Evolutionary conservation across 1,140 invertebrate genomes (phyloP).

Genomic region (Dryas iulia): DNA sequence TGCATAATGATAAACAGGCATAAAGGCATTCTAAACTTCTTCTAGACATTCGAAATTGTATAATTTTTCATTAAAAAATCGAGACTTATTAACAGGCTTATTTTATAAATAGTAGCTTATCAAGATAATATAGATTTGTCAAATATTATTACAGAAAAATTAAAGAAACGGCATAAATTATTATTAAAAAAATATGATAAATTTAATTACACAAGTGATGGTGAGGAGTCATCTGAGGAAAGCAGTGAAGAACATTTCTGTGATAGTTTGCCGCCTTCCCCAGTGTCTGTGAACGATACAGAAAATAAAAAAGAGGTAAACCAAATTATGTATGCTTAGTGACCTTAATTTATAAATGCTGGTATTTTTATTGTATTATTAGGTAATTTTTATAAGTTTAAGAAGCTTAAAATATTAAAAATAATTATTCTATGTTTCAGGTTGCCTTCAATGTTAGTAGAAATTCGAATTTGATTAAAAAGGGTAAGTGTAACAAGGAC

Average conservation of each 20-base stretch:
- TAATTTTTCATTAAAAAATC: no score
- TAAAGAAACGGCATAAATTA: constrained; percentile 33
- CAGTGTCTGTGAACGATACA: constrained; percentile 11
- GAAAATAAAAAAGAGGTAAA: constrained; percentile 29
- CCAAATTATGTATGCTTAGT: no score
- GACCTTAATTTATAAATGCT: no score
- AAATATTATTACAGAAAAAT: constrained; percentile 50
- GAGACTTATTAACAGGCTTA: no score
- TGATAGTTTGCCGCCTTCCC: constrained; percentile 33
- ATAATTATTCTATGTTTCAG: constrained; percentile 4
- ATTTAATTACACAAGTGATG: constrained; percentile 20
- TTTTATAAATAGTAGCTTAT: no score
- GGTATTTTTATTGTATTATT: no score
- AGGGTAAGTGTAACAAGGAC: constrained; percentile 9
- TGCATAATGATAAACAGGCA: no score
- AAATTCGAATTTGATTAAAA: constrained; percentile 12
- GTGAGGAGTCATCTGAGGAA: constrained; percentile 32
- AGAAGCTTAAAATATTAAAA: background rate
- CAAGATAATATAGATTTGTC: background rate
- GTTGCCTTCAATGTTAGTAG: background rate
- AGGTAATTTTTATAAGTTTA: background rate
- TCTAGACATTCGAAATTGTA: no score
- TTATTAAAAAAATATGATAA: constrained; percentile 49
- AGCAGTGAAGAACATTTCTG: constrained; percentile 42
- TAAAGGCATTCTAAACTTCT: constrained; percentile 13